These are phyloP conservation scores for Oryzias javanicus DNA, from an alignment of 2,113 vertebrate genomes.

Conservation along the genomic window DNA sequence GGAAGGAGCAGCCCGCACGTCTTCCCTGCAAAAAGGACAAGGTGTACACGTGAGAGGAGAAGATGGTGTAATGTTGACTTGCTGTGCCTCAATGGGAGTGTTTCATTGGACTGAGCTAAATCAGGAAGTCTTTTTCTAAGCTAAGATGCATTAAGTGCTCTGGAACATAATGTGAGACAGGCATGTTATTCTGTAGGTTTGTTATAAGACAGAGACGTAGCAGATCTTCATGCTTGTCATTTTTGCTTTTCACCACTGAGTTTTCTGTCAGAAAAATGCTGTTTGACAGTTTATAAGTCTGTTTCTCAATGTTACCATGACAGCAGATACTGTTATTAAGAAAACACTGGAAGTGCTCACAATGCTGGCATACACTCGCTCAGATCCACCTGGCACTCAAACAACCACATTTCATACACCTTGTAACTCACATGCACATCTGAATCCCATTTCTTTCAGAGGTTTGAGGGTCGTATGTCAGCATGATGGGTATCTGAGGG, in stretches of 20 bases:
- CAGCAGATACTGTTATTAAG: slow-evolving; percentile 6
- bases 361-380: slow-evolving; percentile 8
- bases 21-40: no score
- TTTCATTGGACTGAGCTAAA: no score
- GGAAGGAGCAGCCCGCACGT: no score
- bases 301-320: slow-evolving; percentile 37
- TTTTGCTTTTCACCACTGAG: slow-evolving; percentile 23
- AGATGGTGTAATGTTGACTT: no score
- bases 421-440: not conserved
- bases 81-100: no score
- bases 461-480: slow-evolving; percentile 20
- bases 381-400: slow-evolving; percentile 23
- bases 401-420: not conserved
- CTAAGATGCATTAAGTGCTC: no score
- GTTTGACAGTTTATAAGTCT: not conserved
- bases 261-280: slow-evolving; percentile 4
- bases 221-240: slow-evolving; percentile 20
- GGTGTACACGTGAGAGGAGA: no score
- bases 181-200: no score
- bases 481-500: slow-evolving; percentile 22
- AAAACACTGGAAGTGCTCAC: not conserved
- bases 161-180: no score
- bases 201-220: not conserved
- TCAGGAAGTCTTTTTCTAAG: no score
- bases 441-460: slow-evolving; percentile 5